Conservation (phyloP, 2,113 vertebrate genomes). For the Labeo catla region DNA sequence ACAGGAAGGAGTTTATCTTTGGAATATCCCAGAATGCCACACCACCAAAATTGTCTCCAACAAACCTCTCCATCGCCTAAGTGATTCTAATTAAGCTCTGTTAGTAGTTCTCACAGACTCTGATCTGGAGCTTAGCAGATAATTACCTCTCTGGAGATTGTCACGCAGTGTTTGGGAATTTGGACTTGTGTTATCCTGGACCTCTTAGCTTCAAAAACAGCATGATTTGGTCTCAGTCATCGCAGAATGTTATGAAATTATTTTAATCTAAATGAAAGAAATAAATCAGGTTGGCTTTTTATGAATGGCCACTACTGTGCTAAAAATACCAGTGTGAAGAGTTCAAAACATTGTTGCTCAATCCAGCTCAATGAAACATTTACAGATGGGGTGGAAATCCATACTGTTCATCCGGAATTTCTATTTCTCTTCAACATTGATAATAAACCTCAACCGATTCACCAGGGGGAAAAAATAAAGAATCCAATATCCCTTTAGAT, state of each 20-base stretch:
- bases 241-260: neutral
- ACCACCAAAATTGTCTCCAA: neutral
- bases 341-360: slow-evolving; percentile 3
- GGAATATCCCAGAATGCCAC: neutral
- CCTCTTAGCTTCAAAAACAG: neutral
- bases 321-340: slow-evolving; percentile 4
- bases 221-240: neutral
- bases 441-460: neutral
- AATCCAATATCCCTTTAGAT: neutral
- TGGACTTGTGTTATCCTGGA: neutral
- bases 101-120: slow-evolving; percentile 18
- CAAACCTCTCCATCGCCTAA: neutral
- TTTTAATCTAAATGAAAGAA: neutral
- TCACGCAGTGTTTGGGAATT: neutral
- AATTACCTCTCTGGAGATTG: slow-evolving; percentile 23
- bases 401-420: neutral
- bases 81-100: slow-evolving; percentile 2
- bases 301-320: neutral
- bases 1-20: neutral
- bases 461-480: neutral
- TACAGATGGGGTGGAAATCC: neutral
- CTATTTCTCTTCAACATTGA: neutral
- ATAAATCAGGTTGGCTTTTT: neutral
- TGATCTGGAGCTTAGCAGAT: slow-evolving; percentile 7
- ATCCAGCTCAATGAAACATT: neutral